These are phyloP conservation scores for Geococcyx californianus DNA, from an alignment of 2,113 vertebrate species.

Conservation along the genomic window DNA sequence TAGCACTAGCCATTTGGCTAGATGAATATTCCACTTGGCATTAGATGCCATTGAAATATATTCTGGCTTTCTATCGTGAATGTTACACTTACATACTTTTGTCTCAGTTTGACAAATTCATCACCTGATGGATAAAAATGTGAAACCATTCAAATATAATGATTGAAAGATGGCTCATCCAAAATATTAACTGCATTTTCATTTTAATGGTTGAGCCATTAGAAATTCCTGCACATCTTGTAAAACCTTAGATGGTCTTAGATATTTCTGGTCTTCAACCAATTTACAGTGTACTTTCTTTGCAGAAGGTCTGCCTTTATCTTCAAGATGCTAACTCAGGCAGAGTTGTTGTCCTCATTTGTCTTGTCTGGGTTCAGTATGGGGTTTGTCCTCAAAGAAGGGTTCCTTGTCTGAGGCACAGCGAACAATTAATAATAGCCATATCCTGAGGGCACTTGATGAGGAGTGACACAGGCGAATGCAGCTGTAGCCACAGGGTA, in stretches of 20 bases:
- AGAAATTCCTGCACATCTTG: neutral
- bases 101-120: neutral
- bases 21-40: neutral
- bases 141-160: neutral
- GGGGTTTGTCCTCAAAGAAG: conserved; percentile 14
- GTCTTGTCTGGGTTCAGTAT: neutral
- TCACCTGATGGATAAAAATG: neutral
- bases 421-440: conserved; percentile 16
- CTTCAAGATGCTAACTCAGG: neutral
- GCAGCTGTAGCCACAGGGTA: neutral
- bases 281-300: neutral
- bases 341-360: neutral
- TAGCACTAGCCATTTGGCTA: neutral
- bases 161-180: neutral
- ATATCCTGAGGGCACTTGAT: neutral
- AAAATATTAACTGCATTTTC: neutral
- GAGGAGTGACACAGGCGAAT: neutral
- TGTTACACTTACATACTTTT: neutral
- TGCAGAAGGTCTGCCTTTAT: neutral
- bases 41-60: neutral
- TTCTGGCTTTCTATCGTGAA: neutral
- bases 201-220: neutral
- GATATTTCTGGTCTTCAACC: neutral
- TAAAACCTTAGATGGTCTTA: neutral
- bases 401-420: neutral